phyloP scores from a whole-genome alignment of 2,888 invertebrate species.

The Volucella zonaria region DNA sequence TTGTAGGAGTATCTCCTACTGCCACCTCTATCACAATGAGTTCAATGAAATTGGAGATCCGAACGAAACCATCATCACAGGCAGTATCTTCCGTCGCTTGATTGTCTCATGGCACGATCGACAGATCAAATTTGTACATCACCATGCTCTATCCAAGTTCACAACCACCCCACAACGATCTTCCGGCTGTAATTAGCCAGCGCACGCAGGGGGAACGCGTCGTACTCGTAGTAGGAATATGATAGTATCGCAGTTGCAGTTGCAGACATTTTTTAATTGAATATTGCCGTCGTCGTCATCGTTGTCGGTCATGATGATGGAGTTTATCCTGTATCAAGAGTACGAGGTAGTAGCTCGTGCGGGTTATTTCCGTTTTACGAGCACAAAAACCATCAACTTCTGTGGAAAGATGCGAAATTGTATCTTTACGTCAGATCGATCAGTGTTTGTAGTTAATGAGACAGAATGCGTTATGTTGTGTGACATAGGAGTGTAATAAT shows the following conservation, averaged over 20 bases:
- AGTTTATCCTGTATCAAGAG: constrained; percentile 34
- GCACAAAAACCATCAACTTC: not conserved
- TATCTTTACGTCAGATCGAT: constrained; percentile 31
- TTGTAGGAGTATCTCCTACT: constrained; percentile 28
- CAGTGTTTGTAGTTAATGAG: constrained; percentile 23
- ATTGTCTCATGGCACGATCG: constrained; percentile 35
- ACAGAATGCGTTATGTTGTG: constrained; percentile 29
- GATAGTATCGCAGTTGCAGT: not conserved
- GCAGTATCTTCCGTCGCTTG: constrained; percentile 3
- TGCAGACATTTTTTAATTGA: constrained; percentile 42
- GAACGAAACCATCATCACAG: not conserved
- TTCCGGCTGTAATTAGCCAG: constrained; percentile 49
- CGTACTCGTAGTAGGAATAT: not conserved
- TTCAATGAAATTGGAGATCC: constrained; percentile 18
- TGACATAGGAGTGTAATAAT: constrained; percentile 29
- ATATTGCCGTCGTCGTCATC: not conserved
- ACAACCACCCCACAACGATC: constrained; percentile 34
- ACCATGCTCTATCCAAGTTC: constrained; percentile 12
- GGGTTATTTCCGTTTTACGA: constrained; percentile 56
- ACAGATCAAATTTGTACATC: constrained; percentile 38
- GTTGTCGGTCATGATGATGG: constrained; percentile 1
- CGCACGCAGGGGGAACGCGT: constrained; percentile 36
- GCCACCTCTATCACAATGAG: constrained; percentile 14
- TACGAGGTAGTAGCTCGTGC: constrained; percentile 48
- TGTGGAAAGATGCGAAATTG: constrained; percentile 15